Percentiles rank a stretch among this genome's conserved stretches.
These are phyloP conservation scores for Myodes glareolus DNA, from an alignment of 2,113 vertebrate species.

Conservation along the genomic window DNA sequence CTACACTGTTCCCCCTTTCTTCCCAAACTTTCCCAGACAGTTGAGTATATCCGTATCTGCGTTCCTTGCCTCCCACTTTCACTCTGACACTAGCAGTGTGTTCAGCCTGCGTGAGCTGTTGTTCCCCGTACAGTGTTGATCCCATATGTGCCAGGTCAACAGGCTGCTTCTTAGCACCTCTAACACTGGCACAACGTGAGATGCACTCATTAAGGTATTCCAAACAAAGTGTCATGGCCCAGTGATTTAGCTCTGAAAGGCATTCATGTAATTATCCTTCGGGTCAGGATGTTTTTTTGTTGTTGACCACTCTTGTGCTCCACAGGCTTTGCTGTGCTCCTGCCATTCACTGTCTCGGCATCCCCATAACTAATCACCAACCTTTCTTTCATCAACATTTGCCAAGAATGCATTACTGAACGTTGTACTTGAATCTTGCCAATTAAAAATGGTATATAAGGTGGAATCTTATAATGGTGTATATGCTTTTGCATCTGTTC, in stretches of 20 bases:
- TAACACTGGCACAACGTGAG: neutral
- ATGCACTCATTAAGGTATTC: neutral
- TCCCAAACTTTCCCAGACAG: neutral
- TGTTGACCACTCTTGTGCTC: neutral
- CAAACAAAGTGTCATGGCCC: neutral
- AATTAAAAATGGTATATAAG: neutral
- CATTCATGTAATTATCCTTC: neutral
- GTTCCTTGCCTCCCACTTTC: neutral
- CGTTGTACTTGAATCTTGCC: neutral
- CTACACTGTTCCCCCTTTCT: neutral
- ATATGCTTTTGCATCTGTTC: neutral
- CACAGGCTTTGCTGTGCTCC: neutral
- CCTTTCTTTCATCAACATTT: neutral
- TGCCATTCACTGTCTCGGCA: neutral
- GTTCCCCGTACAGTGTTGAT: neutral
- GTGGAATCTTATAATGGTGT: neutral
- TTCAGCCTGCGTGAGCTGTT: neutral
- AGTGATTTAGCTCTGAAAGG: neutral
- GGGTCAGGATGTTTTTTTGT: neutral
- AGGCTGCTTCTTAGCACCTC: neutral
- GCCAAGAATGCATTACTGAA: neutral
- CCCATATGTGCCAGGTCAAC: neutral
- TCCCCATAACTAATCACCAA: neutral
- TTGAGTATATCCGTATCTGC: neutral
- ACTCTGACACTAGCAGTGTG: neutral